These are phyloP conservation scores for Heterohyrax brucei DNA, from an alignment of 2,797 vertebrate species.

Conservation along the genomic window DNA sequence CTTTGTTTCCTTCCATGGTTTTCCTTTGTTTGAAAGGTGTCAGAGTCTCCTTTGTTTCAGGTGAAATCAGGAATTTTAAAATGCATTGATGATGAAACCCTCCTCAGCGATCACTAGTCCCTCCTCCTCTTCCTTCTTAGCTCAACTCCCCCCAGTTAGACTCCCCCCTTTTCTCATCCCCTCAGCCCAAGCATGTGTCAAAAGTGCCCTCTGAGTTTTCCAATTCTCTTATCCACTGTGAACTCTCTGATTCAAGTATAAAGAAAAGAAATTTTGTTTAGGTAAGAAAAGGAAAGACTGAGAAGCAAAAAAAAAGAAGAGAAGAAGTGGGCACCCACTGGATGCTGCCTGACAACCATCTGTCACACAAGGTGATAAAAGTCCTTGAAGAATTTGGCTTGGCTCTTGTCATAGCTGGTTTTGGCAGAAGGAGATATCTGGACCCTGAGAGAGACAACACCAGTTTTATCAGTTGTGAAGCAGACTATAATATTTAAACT, in stretches of 20 bases:
- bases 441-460: background rate
- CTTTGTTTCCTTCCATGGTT: background rate
- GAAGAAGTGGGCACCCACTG: background rate
- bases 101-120: background rate
- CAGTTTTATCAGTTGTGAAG: background rate
- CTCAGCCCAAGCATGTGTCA: constrained; percentile 50
- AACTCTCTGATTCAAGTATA: constrained; percentile 60
- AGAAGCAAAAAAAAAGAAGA: background rate
- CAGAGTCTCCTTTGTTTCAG: constrained; percentile 63
- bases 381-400: background rate
- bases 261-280: constrained; percentile 66
- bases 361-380: background rate
- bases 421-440: constrained; percentile 21
- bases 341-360: background rate
- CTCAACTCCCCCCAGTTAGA: background rate
- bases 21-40: constrained; percentile 43
- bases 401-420: background rate
- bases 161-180: constrained; percentile 29
- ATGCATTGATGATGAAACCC: background rate
- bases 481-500: background rate
- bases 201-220: constrained; percentile 46
- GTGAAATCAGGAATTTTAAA: constrained; percentile 65
- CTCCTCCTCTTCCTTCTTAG: constrained; percentile 57
- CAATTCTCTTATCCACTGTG: constrained; percentile 33
- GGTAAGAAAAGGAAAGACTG: background rate